phyloP scores from a whole-genome alignment of 2,888 invertebrate species.

The Cerceris ruficornis region DNA sequence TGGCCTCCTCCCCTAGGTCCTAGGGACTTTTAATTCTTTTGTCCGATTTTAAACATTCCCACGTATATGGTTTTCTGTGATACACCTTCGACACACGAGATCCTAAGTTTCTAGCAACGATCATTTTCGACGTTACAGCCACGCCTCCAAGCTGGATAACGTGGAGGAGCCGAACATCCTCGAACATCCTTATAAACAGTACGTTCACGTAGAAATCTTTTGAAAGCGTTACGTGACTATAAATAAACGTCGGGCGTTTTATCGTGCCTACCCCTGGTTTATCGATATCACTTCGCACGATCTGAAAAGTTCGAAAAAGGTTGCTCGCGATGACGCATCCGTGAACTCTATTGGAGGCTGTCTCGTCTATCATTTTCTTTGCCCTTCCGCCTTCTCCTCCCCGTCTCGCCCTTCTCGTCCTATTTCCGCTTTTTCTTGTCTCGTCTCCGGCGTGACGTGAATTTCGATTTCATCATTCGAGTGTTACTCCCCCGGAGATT shows the following conservation, averaged over 20 bases:
- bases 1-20: too few species aligned
- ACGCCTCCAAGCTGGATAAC: too few species aligned
- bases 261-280: slow-evolving; percentile 16
- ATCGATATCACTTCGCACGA: slow-evolving; percentile 41
- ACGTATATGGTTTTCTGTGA: too few species aligned
- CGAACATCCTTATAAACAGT: slow-evolving; percentile 3
- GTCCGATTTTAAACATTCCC: too few species aligned
- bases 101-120: too few species aligned
- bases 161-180: too few species aligned
- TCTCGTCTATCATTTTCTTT: slow-evolving; percentile 60
- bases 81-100: too few species aligned
- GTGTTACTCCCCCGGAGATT: slow-evolving; percentile 14
- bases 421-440: slow-evolving; percentile 42
- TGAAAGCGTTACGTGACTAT: slow-evolving; percentile 13
- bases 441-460: slow-evolving; percentile 29
- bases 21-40: too few species aligned
- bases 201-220: slow-evolving; percentile 12
- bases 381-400: slow-evolving; percentile 6
- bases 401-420: background rate
- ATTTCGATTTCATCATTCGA: slow-evolving; percentile 30
- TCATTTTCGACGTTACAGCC: too few species aligned
- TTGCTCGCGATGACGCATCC: slow-evolving; percentile 15
- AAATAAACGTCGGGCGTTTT: slow-evolving; percentile 37
- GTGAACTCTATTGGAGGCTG: slow-evolving; percentile 39
- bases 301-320: slow-evolving; percentile 37